Evolutionary conservation across 37 sponge, comb jelly and placozoan genomes (phyloP), one percentile per base, ranked within the genome.

Genomic region (Crambe crambe): DNA sequence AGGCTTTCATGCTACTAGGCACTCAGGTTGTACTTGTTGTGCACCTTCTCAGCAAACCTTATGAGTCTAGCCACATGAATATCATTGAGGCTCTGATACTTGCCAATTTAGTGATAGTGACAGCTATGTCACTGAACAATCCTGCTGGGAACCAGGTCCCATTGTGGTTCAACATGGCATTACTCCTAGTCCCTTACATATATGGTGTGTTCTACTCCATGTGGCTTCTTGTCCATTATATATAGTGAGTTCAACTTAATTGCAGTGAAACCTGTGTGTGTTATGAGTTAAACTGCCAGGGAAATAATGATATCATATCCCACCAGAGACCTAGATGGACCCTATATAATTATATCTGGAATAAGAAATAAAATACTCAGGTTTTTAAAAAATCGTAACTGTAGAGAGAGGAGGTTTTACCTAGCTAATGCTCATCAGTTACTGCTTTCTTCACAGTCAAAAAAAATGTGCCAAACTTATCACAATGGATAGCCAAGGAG

Each of bases 11-110:
- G 86, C 44, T 40, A 10, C 31, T 87, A 51, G 43, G 66, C 23
- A 84, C 88, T 0, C 43, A 84, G 42, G 34, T 62, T 15, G 76
- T 87, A 0, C 72, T 92, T 8, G 57, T 76, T 31, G 57, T 87
- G 40, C 89, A 87, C 66, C 37, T 81, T 39, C 60, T 92, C 12
- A 51, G 56, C 18, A 87, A 92, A 72, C 92, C 92, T 2, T 92
- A 81, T 37, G 58, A 79, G 47, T 81, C 84, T 40, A 30, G 4
- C 41, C 29, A 80, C 60, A 72, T 85, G 71, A 92, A 92, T 39
- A 41, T 87, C 39, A 84, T 87, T 44, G 92, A 92, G 72, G 78
- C 85, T 22, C n/a, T 65, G 41, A 80, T 92, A 35, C 47, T 92
- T 42, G 35, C 80, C 3, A 44, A 87, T 54, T 68, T 92, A 12